These are phyloP conservation scores for Acrobeloides nanus DNA, from an alignment of 2,888 invertebrate species.

Conservation along the genomic window DNA sequence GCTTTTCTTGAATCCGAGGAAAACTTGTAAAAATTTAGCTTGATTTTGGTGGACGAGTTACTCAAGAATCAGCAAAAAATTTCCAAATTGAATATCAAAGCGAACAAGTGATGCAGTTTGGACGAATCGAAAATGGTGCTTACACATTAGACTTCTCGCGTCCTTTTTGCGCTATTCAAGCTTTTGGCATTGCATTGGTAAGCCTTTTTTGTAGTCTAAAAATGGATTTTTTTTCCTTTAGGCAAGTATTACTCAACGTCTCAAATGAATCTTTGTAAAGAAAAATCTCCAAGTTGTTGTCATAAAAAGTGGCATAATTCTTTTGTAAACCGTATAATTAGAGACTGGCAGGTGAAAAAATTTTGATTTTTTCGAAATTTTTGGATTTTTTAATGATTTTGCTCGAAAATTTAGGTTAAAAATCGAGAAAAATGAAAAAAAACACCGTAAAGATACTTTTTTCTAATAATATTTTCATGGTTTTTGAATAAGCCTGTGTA, in stretches of 20 bases:
- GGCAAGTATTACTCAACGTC: slow-evolving; percentile 87
- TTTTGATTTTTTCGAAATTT: too few relatives aligned
- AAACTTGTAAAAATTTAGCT: too few relatives aligned
- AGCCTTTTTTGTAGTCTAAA: too few relatives aligned
- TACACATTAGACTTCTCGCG: slow-evolving; percentile 91
- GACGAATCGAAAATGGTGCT: slow-evolving; percentile 92
- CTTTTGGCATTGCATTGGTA: slow-evolving; percentile 94
- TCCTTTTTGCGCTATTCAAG: slow-evolving; percentile 94
- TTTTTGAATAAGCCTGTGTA: too few relatives aligned
- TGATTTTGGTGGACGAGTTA: slow-evolving; percentile 96
- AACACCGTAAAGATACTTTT: too few relatives aligned
- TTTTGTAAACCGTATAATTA: slow-evolving; percentile 1
- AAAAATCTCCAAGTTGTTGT: neutral
- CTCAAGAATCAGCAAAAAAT: slow-evolving; percentile 97
- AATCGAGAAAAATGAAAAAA: too few relatives aligned
- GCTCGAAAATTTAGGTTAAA: too few relatives aligned
- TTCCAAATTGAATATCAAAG: slow-evolving; percentile 70
- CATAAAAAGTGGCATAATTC: slow-evolving; percentile 1
- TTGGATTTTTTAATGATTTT: too few relatives aligned
- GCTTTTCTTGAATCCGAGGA: too few relatives aligned
- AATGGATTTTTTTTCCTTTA: too few relatives aligned
- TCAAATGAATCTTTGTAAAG: slow-evolving; percentile 64
- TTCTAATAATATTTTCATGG: too few relatives aligned
- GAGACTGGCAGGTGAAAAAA: neutral
- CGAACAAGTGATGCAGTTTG: slow-evolving; percentile 96